These are phyloP conservation scores for Campoplex nolae DNA, from an alignment of 2,888 invertebrate genomes.

Conservation along the genomic window DNA sequence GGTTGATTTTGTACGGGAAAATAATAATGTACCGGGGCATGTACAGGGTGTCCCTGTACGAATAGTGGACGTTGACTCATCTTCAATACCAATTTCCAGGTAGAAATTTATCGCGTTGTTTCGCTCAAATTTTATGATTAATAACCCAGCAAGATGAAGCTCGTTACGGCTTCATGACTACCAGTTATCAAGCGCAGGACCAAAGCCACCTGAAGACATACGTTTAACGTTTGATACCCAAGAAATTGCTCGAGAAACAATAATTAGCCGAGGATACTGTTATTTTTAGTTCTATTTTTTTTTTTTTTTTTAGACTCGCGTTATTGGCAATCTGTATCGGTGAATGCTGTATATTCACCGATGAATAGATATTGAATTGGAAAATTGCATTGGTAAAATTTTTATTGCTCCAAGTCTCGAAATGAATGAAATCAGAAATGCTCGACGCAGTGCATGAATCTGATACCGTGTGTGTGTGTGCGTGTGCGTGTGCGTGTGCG, in stretches of 20 bases:
- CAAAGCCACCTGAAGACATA: background rate
- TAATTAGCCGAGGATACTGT: background rate
- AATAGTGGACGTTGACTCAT: background rate
- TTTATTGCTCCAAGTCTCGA: constrained; percentile 64
- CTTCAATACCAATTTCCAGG: background rate
- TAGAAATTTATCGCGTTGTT: background rate
- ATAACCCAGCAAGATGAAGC: background rate
- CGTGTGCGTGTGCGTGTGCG: constrained; percentile 14
- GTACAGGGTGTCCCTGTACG: background rate
- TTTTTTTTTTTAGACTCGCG: background rate
- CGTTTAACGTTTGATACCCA: background rate
- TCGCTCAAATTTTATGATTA: background rate
- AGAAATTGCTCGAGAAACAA: too few relatives aligned
- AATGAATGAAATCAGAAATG: constrained; percentile 38
- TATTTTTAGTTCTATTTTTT: background rate
- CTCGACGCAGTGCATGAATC: background rate
- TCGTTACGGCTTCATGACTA: background rate
- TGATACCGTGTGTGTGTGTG: background rate
- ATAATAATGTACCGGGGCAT: background rate
- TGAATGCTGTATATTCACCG: background rate
- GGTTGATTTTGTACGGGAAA: constrained; percentile 34
- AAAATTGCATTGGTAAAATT: constrained; percentile 71
- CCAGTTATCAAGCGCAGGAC: background rate
- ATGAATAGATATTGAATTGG: background rate
- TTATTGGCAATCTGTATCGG: background rate